Evolutionary conservation across 2,797 vertebrate species (phyloP), one percentile per base, ranked within the genome.

Genomic region (Falco berigora): DNA sequence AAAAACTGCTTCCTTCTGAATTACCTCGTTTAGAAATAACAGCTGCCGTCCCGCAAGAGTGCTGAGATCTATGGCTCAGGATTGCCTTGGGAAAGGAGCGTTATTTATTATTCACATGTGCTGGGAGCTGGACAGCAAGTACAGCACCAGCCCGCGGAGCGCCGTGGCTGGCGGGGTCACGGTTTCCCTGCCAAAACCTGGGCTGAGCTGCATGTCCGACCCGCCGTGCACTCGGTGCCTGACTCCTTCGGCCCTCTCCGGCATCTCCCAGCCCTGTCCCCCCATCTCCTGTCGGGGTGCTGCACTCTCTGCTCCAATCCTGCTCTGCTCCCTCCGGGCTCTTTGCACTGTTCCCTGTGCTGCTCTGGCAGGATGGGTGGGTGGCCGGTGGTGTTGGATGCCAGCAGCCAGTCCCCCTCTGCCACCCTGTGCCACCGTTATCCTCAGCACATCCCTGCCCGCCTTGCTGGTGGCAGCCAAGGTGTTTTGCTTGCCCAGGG

Each of bases 221-320:
- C 47, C 8, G 10, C 5, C 6, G 25, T 4, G 32, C 25, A 11
- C 12, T 44, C 1, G 2, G 20, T 53, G 21, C 30, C 52, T 1
- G 5, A 14, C 50, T 24, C 52, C 44, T 40, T 49, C 1, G 0
- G 42, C 42, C 15, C 56, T n/a, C 69, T 49, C 61, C 1, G 2
- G 16, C 20, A 49, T 19, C 34, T 34, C 30, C 52, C 81, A 74
- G 13, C 20, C 72, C 34, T n/a, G 14, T 7, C 1, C 7, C 18
- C 14, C 16, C 1, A 0, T 30, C 32, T 30, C 62, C 28, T 1
- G 3, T 6, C 8, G 22, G 38, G 32, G 28, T 14, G n/a, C 69
- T 22, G 69, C 14, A 1, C n/a, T 9, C 49, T 24, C 44, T 18
- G 4, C n/a, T 46, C 62, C 25, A 6, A 6, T 52, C 56, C 21